phyloP scores from a whole-genome alignment of 2,888 invertebrate species.

The Nemapogon koenigi region DNA sequence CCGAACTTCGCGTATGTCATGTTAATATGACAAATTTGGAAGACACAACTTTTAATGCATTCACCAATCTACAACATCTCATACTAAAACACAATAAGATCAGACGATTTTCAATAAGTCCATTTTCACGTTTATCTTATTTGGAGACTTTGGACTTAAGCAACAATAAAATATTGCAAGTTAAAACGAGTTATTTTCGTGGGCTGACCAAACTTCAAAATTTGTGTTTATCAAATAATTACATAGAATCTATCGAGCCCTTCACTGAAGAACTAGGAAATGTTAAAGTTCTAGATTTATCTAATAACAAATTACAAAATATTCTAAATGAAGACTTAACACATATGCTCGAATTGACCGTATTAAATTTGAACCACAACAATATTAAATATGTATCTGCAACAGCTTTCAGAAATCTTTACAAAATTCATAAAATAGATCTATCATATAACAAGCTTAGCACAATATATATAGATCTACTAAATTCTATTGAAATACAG shows the following conservation, averaged over 20 bases:
- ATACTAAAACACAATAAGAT: slow-evolving; percentile 80
- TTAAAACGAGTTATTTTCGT: slow-evolving; percentile 84
- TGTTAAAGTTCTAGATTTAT: slow-evolving; percentile 81
- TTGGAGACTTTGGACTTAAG: slow-evolving; percentile 83
- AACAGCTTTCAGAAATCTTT: slow-evolving; percentile 79
- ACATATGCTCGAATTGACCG: slow-evolving; percentile 78
- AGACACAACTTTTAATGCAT: slow-evolving; percentile 77
- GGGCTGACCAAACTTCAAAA: slow-evolving; percentile 77
- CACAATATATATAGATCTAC: slow-evolving; percentile 77
- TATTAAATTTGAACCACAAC: slow-evolving; percentile 81
- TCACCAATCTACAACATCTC: slow-evolving; percentile 78
- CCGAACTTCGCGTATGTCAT: slow-evolving; percentile 48
- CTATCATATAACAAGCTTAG: slow-evolving; percentile 84
- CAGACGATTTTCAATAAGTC: slow-evolving; percentile 81
- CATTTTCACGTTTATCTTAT: slow-evolving; percentile 76
- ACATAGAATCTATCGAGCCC: slow-evolving; percentile 80
- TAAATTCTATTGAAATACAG: slow-evolving; percentile 83
- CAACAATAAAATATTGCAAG: slow-evolving; percentile 78
- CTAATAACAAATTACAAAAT: slow-evolving; percentile 82
- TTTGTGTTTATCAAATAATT: slow-evolving; percentile 85
- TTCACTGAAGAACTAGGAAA: slow-evolving; percentile 79
- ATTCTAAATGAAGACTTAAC: slow-evolving; percentile 80
- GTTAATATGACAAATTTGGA: slow-evolving; percentile 55
- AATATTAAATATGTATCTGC: slow-evolving; percentile 81
- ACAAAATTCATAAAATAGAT: slow-evolving; percentile 79